Percentiles rank a stretch among this genome's conserved stretches.
Conservation (phyloP, 2,113 vertebrate species). For the Ptilorrhoa leucosticta region DNA sequence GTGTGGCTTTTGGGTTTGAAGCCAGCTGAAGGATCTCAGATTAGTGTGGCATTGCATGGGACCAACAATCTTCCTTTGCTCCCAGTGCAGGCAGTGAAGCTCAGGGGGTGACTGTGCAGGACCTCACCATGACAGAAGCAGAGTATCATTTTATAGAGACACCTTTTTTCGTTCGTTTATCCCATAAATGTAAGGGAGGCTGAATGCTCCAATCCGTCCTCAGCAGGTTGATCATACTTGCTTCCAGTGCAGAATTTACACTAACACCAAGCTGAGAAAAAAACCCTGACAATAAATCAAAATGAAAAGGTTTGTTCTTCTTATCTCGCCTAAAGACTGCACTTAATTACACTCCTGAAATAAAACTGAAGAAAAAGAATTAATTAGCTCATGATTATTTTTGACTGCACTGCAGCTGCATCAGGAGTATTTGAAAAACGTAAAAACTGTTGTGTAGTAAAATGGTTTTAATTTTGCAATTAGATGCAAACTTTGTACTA, state of each 20-base stretch:
- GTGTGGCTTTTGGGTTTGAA: neutral
- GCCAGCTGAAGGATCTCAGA: neutral
- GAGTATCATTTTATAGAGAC: neutral
- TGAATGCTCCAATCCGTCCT: neutral
- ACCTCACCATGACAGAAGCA: accelerated
- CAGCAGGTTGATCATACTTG: neutral
- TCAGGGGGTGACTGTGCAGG: neutral
- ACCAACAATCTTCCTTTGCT: neutral
- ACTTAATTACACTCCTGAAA: neutral
- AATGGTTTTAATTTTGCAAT: neutral
- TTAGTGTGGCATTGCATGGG: neutral
- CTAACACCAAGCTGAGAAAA: neutral
- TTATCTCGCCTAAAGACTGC: neutral
- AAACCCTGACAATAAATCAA: neutral
- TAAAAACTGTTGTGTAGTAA: neutral
- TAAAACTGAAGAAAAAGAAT: neutral
- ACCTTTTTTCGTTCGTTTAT: neutral
- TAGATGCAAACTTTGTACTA: neutral
- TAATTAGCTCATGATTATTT: neutral
- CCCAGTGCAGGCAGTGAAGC: neutral
- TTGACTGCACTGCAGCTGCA: neutral
- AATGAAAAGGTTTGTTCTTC: neutral
- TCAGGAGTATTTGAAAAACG: neutral
- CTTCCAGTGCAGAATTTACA: neutral
- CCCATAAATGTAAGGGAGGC: neutral